Evolutionary conservation across 2,797 vertebrate genomes (phyloP).

Genomic region (Malacoctenus gilli): DNA sequence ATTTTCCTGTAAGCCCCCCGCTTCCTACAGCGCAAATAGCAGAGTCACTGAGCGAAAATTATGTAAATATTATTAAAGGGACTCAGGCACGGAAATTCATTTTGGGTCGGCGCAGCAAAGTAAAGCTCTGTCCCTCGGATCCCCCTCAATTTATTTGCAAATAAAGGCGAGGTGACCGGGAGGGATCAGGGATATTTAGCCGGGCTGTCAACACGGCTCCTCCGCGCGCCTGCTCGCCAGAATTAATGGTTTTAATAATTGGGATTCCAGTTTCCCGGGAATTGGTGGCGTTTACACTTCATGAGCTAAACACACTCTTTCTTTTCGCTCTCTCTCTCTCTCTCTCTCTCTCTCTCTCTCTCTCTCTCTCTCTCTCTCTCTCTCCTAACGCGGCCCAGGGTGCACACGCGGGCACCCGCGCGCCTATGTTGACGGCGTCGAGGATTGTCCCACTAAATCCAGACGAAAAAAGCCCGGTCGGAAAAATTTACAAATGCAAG

Average conservation of each 20-base stretch:
- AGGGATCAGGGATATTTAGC: conserved; percentile 97
- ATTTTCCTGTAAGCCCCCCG: conserved; percentile 94
- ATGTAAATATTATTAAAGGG: conserved; percentile 99
- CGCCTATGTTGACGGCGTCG: conserved; percentile 26
- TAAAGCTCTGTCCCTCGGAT: conserved; percentile 92
- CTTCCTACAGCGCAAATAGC: conserved; percentile 98
- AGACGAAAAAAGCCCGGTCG: too few species aligned
- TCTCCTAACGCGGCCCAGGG: too few species aligned
- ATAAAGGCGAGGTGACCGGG: conserved; percentile 98
- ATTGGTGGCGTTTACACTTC: conserved; percentile 86
- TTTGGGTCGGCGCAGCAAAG: conserved; percentile 87
- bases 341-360: conserved; percentile 60
- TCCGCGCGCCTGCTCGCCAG: conserved; percentile 85
- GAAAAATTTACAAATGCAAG: conserved; percentile 47
- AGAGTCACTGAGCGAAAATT: conserved; percentile 97
- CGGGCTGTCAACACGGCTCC: conserved; percentile 94
- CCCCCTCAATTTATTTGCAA: conserved; percentile 99
- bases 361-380: conserved; percentile 44
- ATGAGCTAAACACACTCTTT: conserved; percentile 61
- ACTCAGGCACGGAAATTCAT: conserved; percentile 97
- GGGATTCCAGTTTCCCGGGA: conserved; percentile 93
- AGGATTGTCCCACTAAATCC: conserved; percentile 47
- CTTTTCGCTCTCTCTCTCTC: conserved; percentile 13
- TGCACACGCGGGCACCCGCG: conserved; percentile 14
- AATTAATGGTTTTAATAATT: conserved; percentile 99